Evolutionary conservation across 2,797 vertebrate genomes (phyloP).

Genomic region (Hoplostethus mediterraneus): DNA sequence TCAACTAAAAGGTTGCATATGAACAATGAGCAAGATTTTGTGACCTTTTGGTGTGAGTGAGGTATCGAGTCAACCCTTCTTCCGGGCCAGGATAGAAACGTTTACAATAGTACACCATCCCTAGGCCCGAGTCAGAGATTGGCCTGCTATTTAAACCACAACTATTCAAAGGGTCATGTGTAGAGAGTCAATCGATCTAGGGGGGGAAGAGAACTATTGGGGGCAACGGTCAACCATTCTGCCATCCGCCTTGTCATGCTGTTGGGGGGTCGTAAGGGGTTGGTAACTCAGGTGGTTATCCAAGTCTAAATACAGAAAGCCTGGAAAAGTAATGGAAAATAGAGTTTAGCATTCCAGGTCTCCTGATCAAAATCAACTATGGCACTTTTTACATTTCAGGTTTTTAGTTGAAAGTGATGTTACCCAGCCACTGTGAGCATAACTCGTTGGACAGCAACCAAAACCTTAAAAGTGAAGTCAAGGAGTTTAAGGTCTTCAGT

Average conservation of each 20-base stretch:
- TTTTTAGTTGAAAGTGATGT: no score
- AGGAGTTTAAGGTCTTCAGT: no score
- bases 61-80: conserved; percentile 57
- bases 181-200: background rate
- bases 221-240: background rate
- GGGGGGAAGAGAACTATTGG: background rate
- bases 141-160: conserved; percentile 48
- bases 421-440: no score
- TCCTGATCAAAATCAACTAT: no score
- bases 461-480: no score
- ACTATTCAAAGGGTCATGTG: conserved; percentile 32
- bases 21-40: conserved; percentile 51
- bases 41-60: conserved; percentile 67
- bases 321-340: background rate
- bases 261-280: background rate
- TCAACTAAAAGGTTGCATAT: conserved; percentile 63
- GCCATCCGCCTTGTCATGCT: background rate
- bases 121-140: conserved; percentile 40
- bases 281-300: background rate
- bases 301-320: background rate
- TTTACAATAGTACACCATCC: conserved; percentile 37
- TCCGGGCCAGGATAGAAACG: conserved; percentile 47
- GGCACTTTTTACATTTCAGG: no score
- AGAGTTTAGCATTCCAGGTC: no score
- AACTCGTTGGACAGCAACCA: no score